Evolutionary conservation across 2,113 vertebrate species (phyloP).

Genomic region (Setophaga kirtlandii): DNA sequence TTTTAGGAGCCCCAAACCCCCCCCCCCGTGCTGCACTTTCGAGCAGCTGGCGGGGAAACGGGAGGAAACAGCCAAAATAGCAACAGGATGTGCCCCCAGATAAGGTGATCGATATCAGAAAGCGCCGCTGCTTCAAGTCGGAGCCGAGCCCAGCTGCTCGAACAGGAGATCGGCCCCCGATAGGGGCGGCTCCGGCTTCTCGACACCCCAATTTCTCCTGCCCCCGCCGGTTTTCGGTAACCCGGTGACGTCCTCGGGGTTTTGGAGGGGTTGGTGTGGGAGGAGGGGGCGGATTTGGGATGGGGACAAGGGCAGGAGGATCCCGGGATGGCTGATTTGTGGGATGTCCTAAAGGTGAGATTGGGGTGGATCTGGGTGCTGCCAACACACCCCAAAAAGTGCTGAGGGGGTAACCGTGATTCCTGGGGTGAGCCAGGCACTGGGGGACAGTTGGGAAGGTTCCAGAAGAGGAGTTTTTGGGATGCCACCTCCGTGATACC

Average conservation of each 20-base stretch:
- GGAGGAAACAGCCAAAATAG: slow-evolving; percentile 56
- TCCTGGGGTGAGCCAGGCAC: neutral
- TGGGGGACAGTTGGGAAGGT: neutral
- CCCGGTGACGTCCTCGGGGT: neutral
- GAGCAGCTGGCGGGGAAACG: neutral
- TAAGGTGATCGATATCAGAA: slow-evolving; percentile 63
- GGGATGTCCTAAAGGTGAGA: neutral
- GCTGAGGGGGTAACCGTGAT: rapidly evolving
- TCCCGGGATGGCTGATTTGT: rapidly evolving
- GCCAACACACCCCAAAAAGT: neutral
- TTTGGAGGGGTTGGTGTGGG: rapidly evolving
- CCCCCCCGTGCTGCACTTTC: neutral
- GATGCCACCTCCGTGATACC: rapidly evolving
- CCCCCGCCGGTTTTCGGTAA: neutral
- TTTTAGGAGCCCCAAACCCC: neutral
- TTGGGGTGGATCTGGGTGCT: neutral
- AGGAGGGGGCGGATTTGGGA: neutral
- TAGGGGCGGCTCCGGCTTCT: neutral
- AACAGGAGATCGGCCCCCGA: slow-evolving; percentile 16
- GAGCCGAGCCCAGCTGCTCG: neutral
- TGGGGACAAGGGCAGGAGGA: neutral
- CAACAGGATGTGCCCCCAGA: slow-evolving; percentile 67
- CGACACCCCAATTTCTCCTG: neutral
- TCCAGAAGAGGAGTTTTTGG: neutral
- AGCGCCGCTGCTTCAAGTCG: neutral